Base-by-base conservation (phyloP, 1,140 invertebrate genomes). In the Microplitis mediator region DNA sequence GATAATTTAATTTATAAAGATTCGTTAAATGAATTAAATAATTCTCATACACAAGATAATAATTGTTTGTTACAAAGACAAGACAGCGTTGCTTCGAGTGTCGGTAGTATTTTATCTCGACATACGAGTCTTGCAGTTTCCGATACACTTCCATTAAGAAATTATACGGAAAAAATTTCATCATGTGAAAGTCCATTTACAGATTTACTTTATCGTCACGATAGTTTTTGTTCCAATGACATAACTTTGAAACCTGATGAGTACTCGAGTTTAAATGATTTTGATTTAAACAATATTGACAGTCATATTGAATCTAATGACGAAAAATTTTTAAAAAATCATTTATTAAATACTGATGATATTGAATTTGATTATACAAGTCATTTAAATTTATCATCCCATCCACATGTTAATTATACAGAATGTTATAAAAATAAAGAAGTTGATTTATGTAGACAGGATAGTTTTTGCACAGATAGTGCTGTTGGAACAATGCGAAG, bases 401-500 rank as follows among this genome's bases (percentile, higher is more conserved):
- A 77, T 50, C 68, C 71, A 54, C 66, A 79, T 31, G 58, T 63
- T 8, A 82, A 85, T 3, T 80, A 81, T 8, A 65, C 73, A 0
- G 73, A 75, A 3, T 85, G 79, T 67, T 85, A 79, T 34, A 82
- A 45, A 5, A 45, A 45, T 45, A 45, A 86, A 58, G 74, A 63
- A 3, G 52, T 75, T 16, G 79, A 83, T 68, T 61, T 86, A 5
- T 81, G 80, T 32, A 79, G 85, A 4, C 84, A 86, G 36, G 84
- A 86, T 58, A 86, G 85, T 60, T 87, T 87, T 31, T 83, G 84
- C 36, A 80, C 81, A 0, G 86, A 87, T 31, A 87, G 85, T 36
- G 86, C 86, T 4, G 82, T 87, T 3, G 86, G 86, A 4, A 87
- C 85, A 1, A 87, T 87, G 86, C 85, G 81, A 52, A 87, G 86